Evolutionary conservation across 1,140 invertebrate genomes (phyloP).

Genomic region (Agrilus planipennis): DNA sequence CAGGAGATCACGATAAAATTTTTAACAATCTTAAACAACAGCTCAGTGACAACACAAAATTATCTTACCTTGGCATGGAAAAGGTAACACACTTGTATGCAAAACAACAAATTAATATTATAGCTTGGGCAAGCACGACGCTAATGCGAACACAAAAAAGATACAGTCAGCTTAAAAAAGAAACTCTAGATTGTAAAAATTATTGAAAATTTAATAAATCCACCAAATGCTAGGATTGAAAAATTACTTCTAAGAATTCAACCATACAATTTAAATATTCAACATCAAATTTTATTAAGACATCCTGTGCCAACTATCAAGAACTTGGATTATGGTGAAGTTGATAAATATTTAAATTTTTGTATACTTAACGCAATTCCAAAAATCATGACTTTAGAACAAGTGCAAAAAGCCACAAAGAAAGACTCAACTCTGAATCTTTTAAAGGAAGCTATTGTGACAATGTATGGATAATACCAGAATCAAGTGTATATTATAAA

Average conservation of each 20-base stretch:
- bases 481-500: background rate
- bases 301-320: background rate
- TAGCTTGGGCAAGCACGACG: conserved; percentile 31
- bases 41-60: background rate
- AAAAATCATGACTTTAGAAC: conserved; percentile 1
- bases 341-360: background rate
- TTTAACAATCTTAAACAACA: conserved; percentile 1
- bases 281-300: background rate
- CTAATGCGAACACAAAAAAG: conserved; percentile 35
- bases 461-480: conserved; percentile 5
- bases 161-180: conserved; percentile 41
- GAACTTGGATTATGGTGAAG: background rate
- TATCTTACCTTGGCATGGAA: background rate
- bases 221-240: conserved; percentile 2
- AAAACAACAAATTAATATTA: background rate
- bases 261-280: background rate
- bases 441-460: background rate
- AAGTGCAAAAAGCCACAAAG: conserved; percentile 2
- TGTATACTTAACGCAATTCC: background rate
- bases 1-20: conserved; percentile 4
- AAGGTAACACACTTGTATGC: conserved; percentile 4
- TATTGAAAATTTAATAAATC: background rate
- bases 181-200: conserved; percentile 31
- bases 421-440: conserved; percentile 2
- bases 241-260: background rate